A percentile compares a stretch with the other conserved stretches of the same genome.
phyloP scores from a whole-genome alignment of 2,888 invertebrate genomes.

The Neoscelio sp. region DNA sequence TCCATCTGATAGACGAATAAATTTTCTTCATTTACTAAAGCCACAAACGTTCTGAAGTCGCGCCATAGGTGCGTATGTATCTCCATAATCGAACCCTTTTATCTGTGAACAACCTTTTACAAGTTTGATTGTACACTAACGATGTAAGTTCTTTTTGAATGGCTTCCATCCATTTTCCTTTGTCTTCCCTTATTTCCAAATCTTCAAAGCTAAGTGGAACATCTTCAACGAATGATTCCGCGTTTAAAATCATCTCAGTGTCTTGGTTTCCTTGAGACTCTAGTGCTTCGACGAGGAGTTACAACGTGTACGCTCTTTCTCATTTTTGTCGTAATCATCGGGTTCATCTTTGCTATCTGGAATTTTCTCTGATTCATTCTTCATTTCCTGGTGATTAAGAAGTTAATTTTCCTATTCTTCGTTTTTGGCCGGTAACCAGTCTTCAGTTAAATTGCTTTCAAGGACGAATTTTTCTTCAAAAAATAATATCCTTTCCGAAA shows the following conservation, averaged over 20 bases:
- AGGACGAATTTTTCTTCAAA: no score
- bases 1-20: constrained; percentile 70
- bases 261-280: not conserved
- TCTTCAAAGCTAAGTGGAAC: constrained; percentile 48
- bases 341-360: no score
- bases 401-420: no score
- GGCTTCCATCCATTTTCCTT: constrained; percentile 59
- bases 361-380: no score
- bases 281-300: constrained; percentile 29
- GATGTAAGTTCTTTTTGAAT: constrained; percentile 64
- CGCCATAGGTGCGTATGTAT: constrained; percentile 74
- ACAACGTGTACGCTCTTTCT: not conserved
- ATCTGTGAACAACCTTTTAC: constrained; percentile 70
- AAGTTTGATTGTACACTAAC: constrained; percentile 35
- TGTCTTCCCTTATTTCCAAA: constrained; percentile 21
- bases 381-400: no score
- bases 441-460: no score
- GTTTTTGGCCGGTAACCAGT: no score
- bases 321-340: no score
- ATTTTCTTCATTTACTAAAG: constrained; percentile 52
- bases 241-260: constrained; percentile 43
- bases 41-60: constrained; percentile 48
- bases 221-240: constrained; percentile 59
- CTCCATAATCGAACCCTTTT: constrained; percentile 72
- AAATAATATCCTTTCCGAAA: no score